Evolutionary conservation across 2,113 vertebrate genomes (phyloP).

Genomic region (Pogona vitticeps): DNA sequence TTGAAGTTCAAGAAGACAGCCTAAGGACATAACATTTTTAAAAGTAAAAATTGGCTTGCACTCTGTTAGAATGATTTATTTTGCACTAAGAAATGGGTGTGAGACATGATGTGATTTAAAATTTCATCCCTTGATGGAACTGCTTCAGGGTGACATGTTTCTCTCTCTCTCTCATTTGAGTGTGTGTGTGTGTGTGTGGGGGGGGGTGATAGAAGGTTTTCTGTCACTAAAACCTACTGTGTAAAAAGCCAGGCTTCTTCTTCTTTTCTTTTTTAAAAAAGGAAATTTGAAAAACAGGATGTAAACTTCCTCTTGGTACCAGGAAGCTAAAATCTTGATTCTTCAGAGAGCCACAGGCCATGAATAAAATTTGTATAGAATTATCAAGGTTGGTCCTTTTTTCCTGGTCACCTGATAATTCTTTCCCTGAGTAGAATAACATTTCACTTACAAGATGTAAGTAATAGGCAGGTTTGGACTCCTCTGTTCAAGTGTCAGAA

Average conservation of each 20-base stretch:
- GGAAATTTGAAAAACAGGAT: conserved; percentile 8
- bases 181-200: too few species aligned
- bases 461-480: not conserved
- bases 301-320: conserved; percentile 28
- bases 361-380: not conserved
- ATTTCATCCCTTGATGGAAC: conserved; percentile 87
- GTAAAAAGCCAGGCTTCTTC: not conserved
- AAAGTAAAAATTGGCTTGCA: conserved; percentile 86
- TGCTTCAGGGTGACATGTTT: conserved; percentile 78
- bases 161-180: conserved; percentile 64
- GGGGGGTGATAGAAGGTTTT: conserved; percentile 67
- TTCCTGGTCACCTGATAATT: not conserved
- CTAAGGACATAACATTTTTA: conserved; percentile 88
- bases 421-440: not conserved
- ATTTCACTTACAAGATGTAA: not conserved
- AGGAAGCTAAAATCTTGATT: conserved; percentile 31
- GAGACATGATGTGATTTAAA: conserved; percentile 97
- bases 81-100: conserved; percentile 85
- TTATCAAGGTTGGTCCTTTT: not conserved
- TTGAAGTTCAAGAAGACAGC: conserved; percentile 92
- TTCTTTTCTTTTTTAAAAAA: conserved; percentile 11
- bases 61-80: conserved; percentile 96
- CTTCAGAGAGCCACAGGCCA: conserved; percentile 46
- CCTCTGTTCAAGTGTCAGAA: too few species aligned
- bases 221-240: conserved; percentile 57